phyloP scores from a whole-genome alignment of 2,888 invertebrate species.

The Orthonychiurus folsomi region DNA sequence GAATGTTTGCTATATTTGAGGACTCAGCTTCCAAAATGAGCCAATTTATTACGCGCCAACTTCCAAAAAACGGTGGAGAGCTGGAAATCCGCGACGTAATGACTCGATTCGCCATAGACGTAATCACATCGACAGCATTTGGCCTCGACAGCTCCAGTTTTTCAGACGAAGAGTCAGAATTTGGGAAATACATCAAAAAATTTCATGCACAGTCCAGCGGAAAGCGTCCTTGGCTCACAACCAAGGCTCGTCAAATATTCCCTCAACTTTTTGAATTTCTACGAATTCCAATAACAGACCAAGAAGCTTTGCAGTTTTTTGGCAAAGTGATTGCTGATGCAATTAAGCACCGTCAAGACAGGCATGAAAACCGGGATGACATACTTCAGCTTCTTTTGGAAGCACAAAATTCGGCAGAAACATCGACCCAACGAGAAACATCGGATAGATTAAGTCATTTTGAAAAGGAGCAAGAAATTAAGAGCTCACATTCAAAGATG shows the following conservation, averaged over 20 bases:
- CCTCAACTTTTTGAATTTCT: slow-evolving; percentile 7
- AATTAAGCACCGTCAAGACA: slow-evolving; percentile 11
- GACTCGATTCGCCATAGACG: slow-evolving; percentile 30
- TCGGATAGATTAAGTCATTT: too few species aligned
- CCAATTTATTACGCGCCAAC: neutral
- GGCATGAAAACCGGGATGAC: slow-evolving; percentile 11
- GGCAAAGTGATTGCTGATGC: slow-evolving; percentile 7
- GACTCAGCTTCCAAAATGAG: slow-evolving; percentile 1
- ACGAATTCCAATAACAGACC: slow-evolving; percentile 5
- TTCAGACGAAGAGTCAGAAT: neutral
- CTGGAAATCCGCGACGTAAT: slow-evolving; percentile 12
- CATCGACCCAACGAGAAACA: neutral
- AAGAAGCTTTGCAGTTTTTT: slow-evolving; percentile 9
- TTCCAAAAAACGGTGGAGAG: neutral
- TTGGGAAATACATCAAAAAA: slow-evolving; percentile 20
- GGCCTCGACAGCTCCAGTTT: slow-evolving; percentile 43
- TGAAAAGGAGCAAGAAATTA: too few species aligned
- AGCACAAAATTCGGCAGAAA: neutral
- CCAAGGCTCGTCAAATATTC: slow-evolving; percentile 2
- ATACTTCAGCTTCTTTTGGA: slow-evolving; percentile 16
- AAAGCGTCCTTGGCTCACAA: neutral
- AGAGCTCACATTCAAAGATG: too few species aligned
- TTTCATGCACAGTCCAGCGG: slow-evolving; percentile 4
- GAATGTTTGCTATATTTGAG: slow-evolving; percentile 23
- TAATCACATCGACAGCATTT: slow-evolving; percentile 45